Evolutionary conservation across 2,888 invertebrate genomes (phyloP).

Genomic region (Epinotia demarniana): DNA sequence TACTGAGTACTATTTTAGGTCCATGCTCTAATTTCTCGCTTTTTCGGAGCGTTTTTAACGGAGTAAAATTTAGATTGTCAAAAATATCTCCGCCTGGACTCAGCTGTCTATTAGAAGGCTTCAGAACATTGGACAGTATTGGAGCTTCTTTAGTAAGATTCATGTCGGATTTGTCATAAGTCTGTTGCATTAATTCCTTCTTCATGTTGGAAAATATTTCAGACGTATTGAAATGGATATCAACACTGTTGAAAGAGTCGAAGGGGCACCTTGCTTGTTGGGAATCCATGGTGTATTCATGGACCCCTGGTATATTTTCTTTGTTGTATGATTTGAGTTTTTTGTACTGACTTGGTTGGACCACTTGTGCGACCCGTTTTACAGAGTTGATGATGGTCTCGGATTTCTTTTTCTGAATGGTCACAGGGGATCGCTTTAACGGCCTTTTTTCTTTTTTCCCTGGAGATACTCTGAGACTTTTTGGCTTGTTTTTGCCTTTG

Average conservation of each 20-base stretch:
- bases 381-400: constrained; percentile 67
- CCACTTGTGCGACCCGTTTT: constrained; percentile 61
- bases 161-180: constrained; percentile 67
- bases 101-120: constrained; percentile 67
- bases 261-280: constrained; percentile 69
- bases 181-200: constrained; percentile 63
- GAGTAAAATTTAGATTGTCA: constrained; percentile 77
- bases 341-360: constrained; percentile 61
- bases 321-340: constrained; percentile 60
- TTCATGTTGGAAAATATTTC: constrained; percentile 74
- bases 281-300: constrained; percentile 59
- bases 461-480: constrained; percentile 71
- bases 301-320: constrained; percentile 62
- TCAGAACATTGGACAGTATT: constrained; percentile 61
- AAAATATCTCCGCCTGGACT: constrained; percentile 65
- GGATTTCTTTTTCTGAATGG: constrained; percentile 71
- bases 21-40: constrained; percentile 70
- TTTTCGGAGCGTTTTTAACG: constrained; percentile 66
- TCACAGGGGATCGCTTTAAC: constrained; percentile 71
- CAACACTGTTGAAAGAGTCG: constrained; percentile 66
- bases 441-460: constrained; percentile 74
- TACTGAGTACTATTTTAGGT: constrained; percentile 71
- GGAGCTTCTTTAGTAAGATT: constrained; percentile 48
- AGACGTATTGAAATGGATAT: constrained; percentile 72
- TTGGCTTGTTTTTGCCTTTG: constrained; percentile 63